Evolutionary conservation across 1,140 invertebrate species (phyloP), one percentile per base, ranked within the genome.

Genomic region (Neodiprion lecontei): DNA sequence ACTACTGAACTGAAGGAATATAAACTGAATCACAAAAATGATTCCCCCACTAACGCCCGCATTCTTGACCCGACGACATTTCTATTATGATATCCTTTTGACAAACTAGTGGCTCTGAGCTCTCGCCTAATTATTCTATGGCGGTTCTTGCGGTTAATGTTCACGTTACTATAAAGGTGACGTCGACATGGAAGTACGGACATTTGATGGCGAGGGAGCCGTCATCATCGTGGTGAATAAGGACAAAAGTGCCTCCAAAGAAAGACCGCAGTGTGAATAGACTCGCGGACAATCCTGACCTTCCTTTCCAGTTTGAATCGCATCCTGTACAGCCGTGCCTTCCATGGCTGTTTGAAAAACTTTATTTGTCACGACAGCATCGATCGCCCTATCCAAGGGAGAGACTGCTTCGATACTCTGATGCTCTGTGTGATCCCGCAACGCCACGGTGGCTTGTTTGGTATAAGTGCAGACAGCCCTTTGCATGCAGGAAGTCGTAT

Each of bases 401-500:
- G 91, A 92, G 0, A 91, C 89, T 0, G 92, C 92, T 10, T 89
- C 85, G 67, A 91, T 84, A 78, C 91, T 88, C 72, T 92, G 92
- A 69, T 91, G 90, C 53, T 90, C 70, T 21, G 72, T 75, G 70
- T 71, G 77, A n/a, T 81, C 79, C 0, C 72, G 78, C 14, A 86
- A 69, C 0, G 83, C 78, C 48, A 82, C 74, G 0, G 83, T 90
- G 0, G 94, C 92, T 23, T 92, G 90, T 75, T 94, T 91, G 3
- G 95, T 90, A 80, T 95, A 95, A 1, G 92, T 92, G 77, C 95
- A 96, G 12, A 94, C 90, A 7, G 94, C 90, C 66, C 94, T 90
- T 85, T 95, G 94, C 89, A 94, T 91, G 80, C 95, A 96, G 9
- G 92, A 92, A 1, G 92, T 92, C 0, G 94, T 94, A 80, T 96